Percentiles rank a stretch among this genome's conserved stretches.
Evolutionary conservation across 2,113 vertebrate genomes (phyloP).

Genomic region (Ammodramus savannarum): DNA sequence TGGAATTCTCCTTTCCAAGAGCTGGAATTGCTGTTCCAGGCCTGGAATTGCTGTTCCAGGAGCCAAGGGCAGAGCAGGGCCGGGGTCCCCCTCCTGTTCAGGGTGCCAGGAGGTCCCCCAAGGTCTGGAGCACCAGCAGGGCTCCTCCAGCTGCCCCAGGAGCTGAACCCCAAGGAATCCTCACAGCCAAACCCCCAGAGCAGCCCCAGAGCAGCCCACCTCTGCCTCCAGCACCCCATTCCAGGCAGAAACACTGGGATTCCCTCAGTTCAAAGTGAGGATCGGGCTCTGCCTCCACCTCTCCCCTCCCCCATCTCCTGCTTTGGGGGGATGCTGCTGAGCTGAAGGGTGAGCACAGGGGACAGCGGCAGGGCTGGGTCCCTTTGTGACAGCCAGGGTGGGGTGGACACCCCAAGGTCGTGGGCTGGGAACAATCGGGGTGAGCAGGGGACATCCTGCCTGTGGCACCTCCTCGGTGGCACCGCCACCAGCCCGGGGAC

Average conservation of each 20-base stretch:
- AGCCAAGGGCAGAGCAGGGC: not conserved
- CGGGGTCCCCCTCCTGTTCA: accelerated
- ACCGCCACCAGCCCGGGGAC: slow-evolving; percentile 3
- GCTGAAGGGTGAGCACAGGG: not conserved
- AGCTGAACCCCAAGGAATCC: not conserved
- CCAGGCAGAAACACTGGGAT: accelerated
- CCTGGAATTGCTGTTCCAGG: not conserved
- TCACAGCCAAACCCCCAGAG: not conserved
- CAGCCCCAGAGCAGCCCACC: accelerated
- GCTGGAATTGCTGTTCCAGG: not conserved
- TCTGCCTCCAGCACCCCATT: not conserved
- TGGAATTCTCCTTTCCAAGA: not conserved
- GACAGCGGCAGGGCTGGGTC: not conserved
- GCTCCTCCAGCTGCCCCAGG: not conserved
- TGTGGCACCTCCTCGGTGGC: not conserved
- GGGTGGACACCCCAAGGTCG: slow-evolving; percentile 25
- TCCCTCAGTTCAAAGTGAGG: accelerated
- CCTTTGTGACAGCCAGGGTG: accelerated
- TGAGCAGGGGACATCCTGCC: not conserved
- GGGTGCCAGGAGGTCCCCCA: accelerated
- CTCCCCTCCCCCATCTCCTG: not conserved
- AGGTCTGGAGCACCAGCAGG: not conserved
- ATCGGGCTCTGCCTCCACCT: not conserved
- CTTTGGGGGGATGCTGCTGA: not conserved
- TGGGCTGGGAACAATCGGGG: accelerated